Evolutionary conservation across 2,113 vertebrate species (phyloP).

Genomic region (Myrmecobius fasciatus): DNA sequence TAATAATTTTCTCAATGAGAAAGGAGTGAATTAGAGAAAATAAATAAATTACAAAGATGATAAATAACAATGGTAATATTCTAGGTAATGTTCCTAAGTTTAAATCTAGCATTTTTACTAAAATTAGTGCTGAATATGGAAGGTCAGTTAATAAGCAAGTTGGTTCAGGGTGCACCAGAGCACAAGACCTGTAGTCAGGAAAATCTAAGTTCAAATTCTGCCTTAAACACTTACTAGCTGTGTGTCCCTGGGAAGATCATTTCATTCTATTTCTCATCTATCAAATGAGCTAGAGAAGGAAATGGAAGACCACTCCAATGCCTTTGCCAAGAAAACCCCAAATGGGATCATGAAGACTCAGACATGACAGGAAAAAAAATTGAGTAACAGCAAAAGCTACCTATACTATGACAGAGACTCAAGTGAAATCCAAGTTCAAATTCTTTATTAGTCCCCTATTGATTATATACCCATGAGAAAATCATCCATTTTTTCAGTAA

Average conservation of each 20-base stretch:
- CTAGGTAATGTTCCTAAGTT: background rate
- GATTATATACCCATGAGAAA: background rate
- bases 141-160: background rate
- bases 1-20: background rate
- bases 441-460: background rate
- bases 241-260: background rate
- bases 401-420: background rate
- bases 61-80: background rate
- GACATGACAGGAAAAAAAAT: background rate
- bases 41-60: background rate
- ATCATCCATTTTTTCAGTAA: background rate
- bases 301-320: background rate
- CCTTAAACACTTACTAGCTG: background rate
- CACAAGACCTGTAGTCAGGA: background rate
- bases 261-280: background rate
- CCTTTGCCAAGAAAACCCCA: background rate
- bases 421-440: background rate
- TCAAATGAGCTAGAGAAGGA: background rate
- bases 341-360: background rate
- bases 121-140: background rate
- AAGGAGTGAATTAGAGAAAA: background rate
- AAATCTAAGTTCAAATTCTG: background rate
- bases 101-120: background rate
- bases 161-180: background rate
- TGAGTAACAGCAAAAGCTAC: background rate